Evolutionary conservation across 1,140 invertebrate species (phyloP).

Genomic region (Bradysia coprophila): DNA sequence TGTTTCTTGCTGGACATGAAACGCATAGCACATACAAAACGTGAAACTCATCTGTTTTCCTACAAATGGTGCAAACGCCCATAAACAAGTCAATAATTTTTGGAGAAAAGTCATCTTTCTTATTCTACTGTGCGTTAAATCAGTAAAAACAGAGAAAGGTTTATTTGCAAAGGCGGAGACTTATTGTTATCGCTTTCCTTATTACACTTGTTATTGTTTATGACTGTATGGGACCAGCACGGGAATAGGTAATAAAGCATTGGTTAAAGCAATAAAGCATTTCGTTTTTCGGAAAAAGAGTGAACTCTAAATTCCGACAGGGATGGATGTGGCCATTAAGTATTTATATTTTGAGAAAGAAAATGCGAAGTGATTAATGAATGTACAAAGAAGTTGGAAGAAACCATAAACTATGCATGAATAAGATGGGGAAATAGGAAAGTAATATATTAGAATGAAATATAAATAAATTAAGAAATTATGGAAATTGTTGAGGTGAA

Average conservation of each 20-base stretch:
- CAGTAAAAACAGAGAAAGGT: constrained; percentile 1
- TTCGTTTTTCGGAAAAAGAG: constrained; percentile 11
- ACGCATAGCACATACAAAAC: constrained; percentile 8
- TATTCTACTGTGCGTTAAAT: constrained; percentile 1
- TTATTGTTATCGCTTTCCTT: constrained; percentile 4
- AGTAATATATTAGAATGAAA: not conserved
- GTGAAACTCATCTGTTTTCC: not conserved
- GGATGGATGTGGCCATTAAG: constrained; percentile 2
- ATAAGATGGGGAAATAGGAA: not conserved
- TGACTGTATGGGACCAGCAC: not conserved
- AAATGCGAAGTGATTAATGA: constrained; percentile 2
- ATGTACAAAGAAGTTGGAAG: not conserved
- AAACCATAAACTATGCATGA: not conserved
- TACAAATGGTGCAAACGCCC: constrained; percentile 15
- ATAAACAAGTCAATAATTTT: constrained; percentile 15
- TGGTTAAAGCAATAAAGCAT: constrained; percentile 21
- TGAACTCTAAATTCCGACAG: constrained; percentile 1
- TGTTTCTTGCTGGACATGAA: too few relatives aligned
- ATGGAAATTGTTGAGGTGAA: not conserved
- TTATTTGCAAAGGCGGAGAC: constrained; percentile 5
- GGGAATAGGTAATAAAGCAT: constrained; percentile 20
- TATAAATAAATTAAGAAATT: not conserved
- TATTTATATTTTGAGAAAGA: constrained; percentile 1
- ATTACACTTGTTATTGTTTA: constrained; percentile 1
- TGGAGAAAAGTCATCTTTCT: constrained; percentile 1